Percentiles rank a stretch among this genome's conserved stretches.
phyloP scores from a whole-genome alignment of 2,888 invertebrate genomes.

The Pomacea canaliculata region DNA sequence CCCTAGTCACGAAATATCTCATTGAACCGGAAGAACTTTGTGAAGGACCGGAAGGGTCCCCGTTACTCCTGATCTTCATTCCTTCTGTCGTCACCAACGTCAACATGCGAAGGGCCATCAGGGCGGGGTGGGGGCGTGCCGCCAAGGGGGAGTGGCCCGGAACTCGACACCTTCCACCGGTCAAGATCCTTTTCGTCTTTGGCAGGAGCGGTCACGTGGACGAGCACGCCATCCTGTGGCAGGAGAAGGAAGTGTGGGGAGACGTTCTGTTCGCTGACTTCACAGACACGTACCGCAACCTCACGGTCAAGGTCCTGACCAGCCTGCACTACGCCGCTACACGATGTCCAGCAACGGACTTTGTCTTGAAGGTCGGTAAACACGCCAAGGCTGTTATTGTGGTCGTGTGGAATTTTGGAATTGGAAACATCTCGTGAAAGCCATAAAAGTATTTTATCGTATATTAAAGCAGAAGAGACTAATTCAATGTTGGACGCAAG shows the following conservation, averaged over 20 bases:
- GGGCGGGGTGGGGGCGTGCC: constrained; percentile 8
- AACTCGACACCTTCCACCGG: background rate
- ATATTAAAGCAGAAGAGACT: too few species aligned
- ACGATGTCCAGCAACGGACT: background rate
- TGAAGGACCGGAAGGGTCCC: background rate
- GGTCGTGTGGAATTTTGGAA: too few species aligned
- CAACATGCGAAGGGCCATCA: background rate
- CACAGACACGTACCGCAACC: constrained; percentile 19
- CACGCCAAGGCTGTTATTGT: too few species aligned
- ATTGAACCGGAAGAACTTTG: background rate
- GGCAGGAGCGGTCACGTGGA: background rate
- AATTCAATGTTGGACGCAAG: too few species aligned
- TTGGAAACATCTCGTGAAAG: too few species aligned
- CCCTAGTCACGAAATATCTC: background rate
- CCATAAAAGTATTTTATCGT: too few species aligned
- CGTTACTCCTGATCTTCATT: background rate
- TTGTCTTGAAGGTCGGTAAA: constrained; percentile 12
- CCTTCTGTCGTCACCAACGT: constrained; percentile 2
- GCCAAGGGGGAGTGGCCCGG: background rate
- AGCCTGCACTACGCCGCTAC: constrained; percentile 10
- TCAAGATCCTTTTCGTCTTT: constrained; percentile 14
- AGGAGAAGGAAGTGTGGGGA: background rate
- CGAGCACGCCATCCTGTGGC: background rate
- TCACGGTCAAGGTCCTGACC: constrained; percentile 9
- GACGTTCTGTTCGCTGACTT: constrained; percentile 18